These are phyloP conservation scores for Petaurus breviceps DNA, from an alignment of 2,113 vertebrate genomes.

Conservation along the genomic window DNA sequence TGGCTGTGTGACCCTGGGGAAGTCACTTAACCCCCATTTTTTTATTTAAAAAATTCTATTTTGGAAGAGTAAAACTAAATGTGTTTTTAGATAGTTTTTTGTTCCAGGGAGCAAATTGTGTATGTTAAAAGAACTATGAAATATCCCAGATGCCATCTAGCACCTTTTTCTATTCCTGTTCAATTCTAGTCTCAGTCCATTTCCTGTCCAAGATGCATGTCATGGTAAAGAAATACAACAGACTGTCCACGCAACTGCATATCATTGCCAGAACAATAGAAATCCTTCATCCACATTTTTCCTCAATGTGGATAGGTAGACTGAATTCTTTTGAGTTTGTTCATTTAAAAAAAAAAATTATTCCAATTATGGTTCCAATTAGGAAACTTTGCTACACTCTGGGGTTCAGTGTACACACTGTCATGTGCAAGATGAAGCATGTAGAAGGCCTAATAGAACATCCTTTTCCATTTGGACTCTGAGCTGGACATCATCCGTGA, in stretches of 20 bases:
- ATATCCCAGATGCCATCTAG: no score
- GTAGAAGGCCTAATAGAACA: neutral
- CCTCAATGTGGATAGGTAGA: neutral
- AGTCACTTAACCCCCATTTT: neutral
- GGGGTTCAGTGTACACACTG: neutral
- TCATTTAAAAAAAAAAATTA: neutral
- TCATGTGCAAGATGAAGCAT: neutral
- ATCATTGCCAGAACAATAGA: neutral
- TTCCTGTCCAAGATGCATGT: neutral
- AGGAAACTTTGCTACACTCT: neutral
- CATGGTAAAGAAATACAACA: neutral
- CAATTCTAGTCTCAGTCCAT: neutral
- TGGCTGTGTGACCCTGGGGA: no score
- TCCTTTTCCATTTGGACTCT: neutral
- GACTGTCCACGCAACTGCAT: neutral
- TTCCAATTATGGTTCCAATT: neutral
- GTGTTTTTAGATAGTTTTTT: neutral
- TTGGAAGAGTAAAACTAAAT: neutral
- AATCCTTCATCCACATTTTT: neutral
- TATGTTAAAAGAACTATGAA: no score
- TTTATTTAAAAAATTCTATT: neutral
- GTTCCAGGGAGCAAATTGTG: neutral
- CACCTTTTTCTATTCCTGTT: no score
- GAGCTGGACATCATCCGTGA: neutral
- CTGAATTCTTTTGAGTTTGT: neutral